A percentile compares a stretch with the other conserved stretches of the same genome.
phyloP scores from a whole-genome alignment of 2,888 invertebrate species.

The Chloroclysta siterata region DNA sequence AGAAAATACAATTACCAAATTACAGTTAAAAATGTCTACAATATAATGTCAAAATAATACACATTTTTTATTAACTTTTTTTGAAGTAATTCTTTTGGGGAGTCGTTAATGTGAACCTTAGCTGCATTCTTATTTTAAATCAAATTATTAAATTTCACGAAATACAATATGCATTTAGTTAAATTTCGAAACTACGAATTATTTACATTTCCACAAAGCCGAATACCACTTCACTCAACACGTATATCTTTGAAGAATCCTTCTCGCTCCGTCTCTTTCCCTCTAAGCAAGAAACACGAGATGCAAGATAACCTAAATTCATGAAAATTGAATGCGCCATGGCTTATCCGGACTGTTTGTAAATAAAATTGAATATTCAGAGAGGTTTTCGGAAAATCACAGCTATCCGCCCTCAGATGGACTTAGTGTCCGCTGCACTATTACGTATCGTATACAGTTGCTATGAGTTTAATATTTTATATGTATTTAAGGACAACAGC shows the following conservation, averaged over 20 bases:
- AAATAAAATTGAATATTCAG: conserved; percentile 83
- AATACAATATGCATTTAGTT: too few relatives aligned
- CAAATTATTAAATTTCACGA: too few relatives aligned
- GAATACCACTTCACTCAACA: conserved; percentile 56
- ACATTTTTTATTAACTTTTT: too few relatives aligned
- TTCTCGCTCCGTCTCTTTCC: conserved; percentile 48
- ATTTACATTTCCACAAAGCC: conserved; percentile 57
- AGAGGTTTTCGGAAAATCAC: conserved; percentile 74
- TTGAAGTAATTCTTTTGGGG: too few relatives aligned
- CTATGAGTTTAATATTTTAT: too few relatives aligned
- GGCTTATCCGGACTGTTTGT: conserved; percentile 68
- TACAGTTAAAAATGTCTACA: too few relatives aligned
- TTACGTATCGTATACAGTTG: conserved; percentile 34
- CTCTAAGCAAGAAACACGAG: conserved; percentile 32
- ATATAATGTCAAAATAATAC: too few relatives aligned
- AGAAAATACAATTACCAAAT: too few relatives aligned
- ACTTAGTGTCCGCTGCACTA: conserved; percentile 46
- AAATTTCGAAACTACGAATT: conserved; percentile 53
- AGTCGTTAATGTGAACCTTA: too few relatives aligned
- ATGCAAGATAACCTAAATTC: conserved; percentile 40
- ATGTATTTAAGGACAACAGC: too few relatives aligned
- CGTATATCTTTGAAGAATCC: conserved; percentile 56
- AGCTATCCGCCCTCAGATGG: conserved; percentile 62
- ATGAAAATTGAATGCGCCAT: conserved; percentile 72
- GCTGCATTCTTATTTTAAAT: too few relatives aligned